Conservation (phyloP, 1,140 invertebrate species). For the Ridgeia piscesae region DNA sequence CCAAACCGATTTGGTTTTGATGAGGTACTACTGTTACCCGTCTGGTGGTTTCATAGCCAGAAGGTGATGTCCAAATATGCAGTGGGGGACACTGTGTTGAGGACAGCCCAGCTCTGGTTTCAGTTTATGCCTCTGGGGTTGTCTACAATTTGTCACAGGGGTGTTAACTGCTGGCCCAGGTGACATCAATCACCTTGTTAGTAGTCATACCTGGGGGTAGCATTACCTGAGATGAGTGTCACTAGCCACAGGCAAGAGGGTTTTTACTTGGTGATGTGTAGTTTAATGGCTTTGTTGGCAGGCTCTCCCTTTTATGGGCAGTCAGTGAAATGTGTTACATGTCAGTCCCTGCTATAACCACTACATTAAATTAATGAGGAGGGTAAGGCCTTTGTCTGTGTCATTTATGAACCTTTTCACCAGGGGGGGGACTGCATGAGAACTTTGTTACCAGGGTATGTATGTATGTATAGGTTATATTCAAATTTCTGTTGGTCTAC, state of each 20-base stretch:
- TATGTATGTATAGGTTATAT: not conserved
- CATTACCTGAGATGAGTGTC: not conserved
- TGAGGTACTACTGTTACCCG: not conserved
- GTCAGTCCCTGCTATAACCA: not conserved
- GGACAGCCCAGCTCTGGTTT: not conserved
- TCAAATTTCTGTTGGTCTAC: not conserved
- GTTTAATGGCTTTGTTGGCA: not conserved
- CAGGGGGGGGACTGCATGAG: not conserved
- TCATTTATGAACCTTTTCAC: not conserved
- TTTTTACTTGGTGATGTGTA: not conserved
- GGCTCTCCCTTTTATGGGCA: not conserved
- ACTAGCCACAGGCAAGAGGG: not conserved
- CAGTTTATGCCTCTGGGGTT: not conserved
- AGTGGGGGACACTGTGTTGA: not conserved
- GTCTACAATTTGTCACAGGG: slow-evolving; percentile 4
- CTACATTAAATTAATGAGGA: not conserved
- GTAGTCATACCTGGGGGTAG: not conserved
- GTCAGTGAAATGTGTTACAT: not conserved
- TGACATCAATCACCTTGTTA: not conserved
- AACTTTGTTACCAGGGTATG: not conserved
- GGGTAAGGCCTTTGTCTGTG: not conserved
- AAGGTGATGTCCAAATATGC: not conserved
- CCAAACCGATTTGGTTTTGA: not conserved
- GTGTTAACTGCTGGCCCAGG: not conserved
- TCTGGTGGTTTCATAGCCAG: not conserved